Base-by-base conservation (phyloP, 2,888 invertebrate species). In the Sycophila texana region DNA sequence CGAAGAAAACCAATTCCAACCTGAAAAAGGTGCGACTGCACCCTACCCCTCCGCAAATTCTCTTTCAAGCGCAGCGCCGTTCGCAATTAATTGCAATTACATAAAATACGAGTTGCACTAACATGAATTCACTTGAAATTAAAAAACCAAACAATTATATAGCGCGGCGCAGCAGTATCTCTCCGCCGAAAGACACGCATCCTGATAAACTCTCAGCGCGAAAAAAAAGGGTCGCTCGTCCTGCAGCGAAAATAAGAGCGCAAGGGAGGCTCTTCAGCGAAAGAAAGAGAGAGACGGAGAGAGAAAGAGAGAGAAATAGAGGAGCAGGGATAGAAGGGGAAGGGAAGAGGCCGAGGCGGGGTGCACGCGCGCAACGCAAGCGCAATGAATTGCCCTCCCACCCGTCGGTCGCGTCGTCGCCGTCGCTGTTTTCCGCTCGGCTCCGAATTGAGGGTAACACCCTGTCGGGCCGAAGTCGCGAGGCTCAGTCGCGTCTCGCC, bases 401-500 rank as follows among this genome's bases (percentile, higher is more conserved):
- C 74, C 63, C 80, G 76, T 73, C 76, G 66, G 83, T 84, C 74
- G 70, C 22, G 83, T 83, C 82, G 83, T 84, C 82, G 84, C 85
- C 57, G 84, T 84, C 81, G 82, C 83, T 81, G 55, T 68, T 70
- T 61, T 61, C 75, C 68, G 47, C 53, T 55, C 22, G 57, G 22
- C 68, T 61, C 49, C 70, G 68, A 84, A 68, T 74, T 66, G 79
- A 83, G 86, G 87, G 86, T 87, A 87, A 84, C 84, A 86, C 87
- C 86, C 85, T 86, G 84, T 84, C 83, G 86, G 83, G 84, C 84
- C 85, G 84, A 84, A 84, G 82, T 84, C 86, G 84, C 81, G 83
- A 85, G 85, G 84, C 84, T 86, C 88, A 88, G 88, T 88, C 83
- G 86, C 85, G 86, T 86, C 85, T 87, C 85, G 86, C 82, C 86